phyloP scores from a whole-genome alignment of 2,113 vertebrate species.

The Xiphias gladius region DNA sequence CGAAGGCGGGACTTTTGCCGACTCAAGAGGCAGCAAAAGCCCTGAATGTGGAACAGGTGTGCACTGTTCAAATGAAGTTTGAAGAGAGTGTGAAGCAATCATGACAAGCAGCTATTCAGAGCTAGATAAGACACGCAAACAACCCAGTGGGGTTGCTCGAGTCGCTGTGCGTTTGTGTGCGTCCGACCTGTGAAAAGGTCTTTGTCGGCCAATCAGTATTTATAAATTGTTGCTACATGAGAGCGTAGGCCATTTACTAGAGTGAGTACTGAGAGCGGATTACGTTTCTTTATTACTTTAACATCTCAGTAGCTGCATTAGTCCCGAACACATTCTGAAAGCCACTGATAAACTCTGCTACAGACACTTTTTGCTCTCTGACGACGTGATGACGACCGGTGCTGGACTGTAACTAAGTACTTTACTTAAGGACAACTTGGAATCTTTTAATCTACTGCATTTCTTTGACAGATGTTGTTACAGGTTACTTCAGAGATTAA shows the following conservation, averaged over 20 bases:
- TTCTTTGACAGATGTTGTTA: too few species aligned
- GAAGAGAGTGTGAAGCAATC: background rate
- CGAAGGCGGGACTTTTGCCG: too few species aligned
- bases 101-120: background rate
- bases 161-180: background rate
- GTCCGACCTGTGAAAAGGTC: background rate
- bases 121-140: background rate
- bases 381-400: background rate
- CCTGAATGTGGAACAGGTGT: background rate
- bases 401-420: background rate
- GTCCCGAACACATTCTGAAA: background rate
- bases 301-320: background rate
- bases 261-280: background rate
- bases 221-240: background rate
- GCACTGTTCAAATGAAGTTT: background rate
- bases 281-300: background rate
- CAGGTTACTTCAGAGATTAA: too few species aligned
- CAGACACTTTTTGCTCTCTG: background rate
- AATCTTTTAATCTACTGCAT: too few species aligned
- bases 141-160: constrained; percentile 7
- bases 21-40: background rate
- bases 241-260: too few species aligned
- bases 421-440: too few species aligned
- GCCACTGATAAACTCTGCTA: background rate
- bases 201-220: background rate